Evolutionary conservation across 2,113 vertebrate species (phyloP).

Genomic region (Seriola dumerili): DNA sequence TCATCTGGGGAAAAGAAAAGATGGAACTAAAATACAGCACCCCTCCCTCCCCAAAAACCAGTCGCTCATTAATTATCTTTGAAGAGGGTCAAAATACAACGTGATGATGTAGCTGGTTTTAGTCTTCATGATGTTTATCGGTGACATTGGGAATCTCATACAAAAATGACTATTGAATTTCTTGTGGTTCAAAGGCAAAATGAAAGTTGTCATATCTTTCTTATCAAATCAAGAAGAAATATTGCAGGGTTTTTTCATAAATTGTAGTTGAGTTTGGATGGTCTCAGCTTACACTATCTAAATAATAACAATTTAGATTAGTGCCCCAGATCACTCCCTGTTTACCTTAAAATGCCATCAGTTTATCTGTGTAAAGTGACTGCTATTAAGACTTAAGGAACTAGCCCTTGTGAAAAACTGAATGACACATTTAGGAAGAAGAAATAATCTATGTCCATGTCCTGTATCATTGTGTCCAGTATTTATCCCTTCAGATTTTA

Average conservation of each 20-base stretch:
- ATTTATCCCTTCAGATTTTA: too few species aligned
- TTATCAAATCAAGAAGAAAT: neutral
- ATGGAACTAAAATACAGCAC: neutral
- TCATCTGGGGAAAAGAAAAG: slow-evolving; percentile 20
- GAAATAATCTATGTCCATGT: too few species aligned
- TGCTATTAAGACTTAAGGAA: too few species aligned
- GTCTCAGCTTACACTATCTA: too few species aligned
- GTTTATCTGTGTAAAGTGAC: too few species aligned
- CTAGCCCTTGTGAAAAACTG: neutral
- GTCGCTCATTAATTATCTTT: neutral
- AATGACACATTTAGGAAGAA: neutral
- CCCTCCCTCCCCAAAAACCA: neutral
- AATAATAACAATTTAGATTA: neutral
- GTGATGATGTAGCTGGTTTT: neutral
- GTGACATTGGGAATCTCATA: too few species aligned
- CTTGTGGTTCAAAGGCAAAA: neutral
- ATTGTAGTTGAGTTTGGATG: too few species aligned
- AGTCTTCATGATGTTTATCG: neutral
- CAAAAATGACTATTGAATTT: too few species aligned
- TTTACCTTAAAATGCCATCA: too few species aligned
- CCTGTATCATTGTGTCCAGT: too few species aligned
- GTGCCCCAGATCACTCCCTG: neutral
- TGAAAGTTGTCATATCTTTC: neutral
- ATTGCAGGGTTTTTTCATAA: too few species aligned
- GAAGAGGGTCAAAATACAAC: neutral